Evolutionary conservation across 2,113 vertebrate genomes (phyloP), one percentile per base, ranked within the genome.

Genomic region (Phrynocephalus versicolor): DNA sequence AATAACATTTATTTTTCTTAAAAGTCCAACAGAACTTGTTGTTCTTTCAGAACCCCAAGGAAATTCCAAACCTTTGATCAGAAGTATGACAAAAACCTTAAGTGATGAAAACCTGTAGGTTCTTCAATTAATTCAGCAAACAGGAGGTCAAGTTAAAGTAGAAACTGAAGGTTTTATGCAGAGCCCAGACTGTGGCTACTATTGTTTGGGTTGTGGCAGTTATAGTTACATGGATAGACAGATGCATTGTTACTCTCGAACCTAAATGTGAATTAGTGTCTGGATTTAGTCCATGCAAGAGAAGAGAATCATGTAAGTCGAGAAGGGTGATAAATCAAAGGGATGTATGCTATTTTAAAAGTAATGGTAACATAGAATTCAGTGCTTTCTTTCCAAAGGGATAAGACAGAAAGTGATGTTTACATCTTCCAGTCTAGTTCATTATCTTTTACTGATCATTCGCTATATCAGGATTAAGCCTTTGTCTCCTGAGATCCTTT

Each of bases 311-410:
- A 51, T 60, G 75, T 23, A 58, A 79, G 78, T n/a, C n/a, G n/a
- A 74, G 80, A 82, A 83, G 69, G 58, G 0, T 6, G 62, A 67
- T 90, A 72, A 89, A 89, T 83, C 86, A 87, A 82, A 89, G 41
- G 85, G 84, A 19, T 88, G 57, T 84, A 80, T 78, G 89, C 64
- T 23, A 0, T 87, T 57, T 94, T 72, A 89, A 81, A 33, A 41
- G 39, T 82, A 87, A 55, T 82, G 79, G 16, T 87, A 80, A 69
- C 45, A 82, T 60, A 92, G 67, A 35, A 85, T 87, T 79, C 57
- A 64, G 73, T 85, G 57, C 10, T 75, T 82, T 92, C 81, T 92
- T 95, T 89, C 89, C 90, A 85, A 27, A 70, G 75, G 77, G 78
- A 81, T 88, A 84, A 85, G 39, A 81, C 1, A 82, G 73, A 77